phyloP scores from a whole-genome alignment of 2,113 vertebrate genomes.

The Urocolius indicus region DNA sequence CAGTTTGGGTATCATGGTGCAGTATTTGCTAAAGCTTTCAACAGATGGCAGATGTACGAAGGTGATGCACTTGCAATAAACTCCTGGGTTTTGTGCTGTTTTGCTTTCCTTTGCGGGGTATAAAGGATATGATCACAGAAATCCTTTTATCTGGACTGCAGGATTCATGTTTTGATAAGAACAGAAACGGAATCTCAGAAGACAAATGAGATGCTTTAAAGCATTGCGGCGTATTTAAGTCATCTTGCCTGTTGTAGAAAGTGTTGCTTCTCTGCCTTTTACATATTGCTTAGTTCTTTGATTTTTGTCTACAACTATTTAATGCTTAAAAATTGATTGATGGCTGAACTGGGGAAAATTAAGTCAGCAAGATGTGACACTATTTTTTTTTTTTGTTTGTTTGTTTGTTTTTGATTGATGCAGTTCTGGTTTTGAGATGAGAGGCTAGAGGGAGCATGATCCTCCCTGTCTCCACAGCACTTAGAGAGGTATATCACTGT shows the following conservation, averaged over 20 bases:
- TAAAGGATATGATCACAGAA: background rate
- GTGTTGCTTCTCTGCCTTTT: background rate
- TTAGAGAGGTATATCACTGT: background rate
- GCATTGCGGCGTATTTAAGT: background rate
- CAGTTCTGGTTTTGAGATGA: background rate
- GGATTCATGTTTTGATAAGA: background rate
- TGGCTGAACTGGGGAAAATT: background rate
- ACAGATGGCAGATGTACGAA: background rate
- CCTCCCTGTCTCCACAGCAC: background rate
- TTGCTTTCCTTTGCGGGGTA: accelerated
- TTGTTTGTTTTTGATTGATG: background rate
- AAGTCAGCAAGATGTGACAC: background rate
- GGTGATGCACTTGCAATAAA: background rate
- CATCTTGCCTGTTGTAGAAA: background rate
- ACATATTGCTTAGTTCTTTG: background rate
- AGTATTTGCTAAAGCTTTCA: background rate
- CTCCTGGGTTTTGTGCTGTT: background rate
- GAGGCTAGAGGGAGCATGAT: background rate
- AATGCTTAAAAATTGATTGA: background rate
- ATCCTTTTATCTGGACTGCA: background rate
- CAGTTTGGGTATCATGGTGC: background rate
- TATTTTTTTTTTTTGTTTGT: background rate
- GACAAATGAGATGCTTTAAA: slow-evolving; percentile 1
- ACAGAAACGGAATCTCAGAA: background rate
- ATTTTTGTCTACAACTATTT: background rate